phyloP scores from a whole-genome alignment of 2,797 vertebrate species.

The Natrix natrix region DNA sequence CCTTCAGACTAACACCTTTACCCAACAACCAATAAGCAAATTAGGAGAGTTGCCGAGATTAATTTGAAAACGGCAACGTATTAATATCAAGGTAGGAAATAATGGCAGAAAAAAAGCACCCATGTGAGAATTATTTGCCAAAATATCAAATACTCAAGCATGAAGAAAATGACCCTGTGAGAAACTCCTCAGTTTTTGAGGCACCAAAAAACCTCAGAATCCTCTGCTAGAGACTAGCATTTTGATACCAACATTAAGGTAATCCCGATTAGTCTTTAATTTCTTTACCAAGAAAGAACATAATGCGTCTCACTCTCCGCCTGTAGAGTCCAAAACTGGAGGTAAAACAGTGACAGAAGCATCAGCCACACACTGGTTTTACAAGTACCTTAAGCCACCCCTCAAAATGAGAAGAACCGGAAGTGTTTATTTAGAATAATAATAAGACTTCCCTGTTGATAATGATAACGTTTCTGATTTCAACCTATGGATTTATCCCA shows the following conservation, averaged over 20 bases:
- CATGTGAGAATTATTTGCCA: background rate
- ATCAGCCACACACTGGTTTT: background rate
- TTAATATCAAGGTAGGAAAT: background rate
- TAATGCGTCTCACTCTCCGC: background rate
- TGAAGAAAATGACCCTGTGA: background rate
- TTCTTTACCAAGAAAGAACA: background rate
- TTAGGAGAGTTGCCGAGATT: background rate
- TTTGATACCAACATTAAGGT: background rate
- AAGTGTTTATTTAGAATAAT: background rate
- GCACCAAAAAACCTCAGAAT: background rate
- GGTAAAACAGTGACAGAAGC: background rate
- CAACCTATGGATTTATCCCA: background rate
- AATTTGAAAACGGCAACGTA: too few species aligned
- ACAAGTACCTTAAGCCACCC: background rate
- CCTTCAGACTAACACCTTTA: background rate
- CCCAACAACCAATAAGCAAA: background rate
- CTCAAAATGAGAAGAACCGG: background rate
- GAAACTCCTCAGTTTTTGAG: background rate
- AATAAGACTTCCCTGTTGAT: background rate
- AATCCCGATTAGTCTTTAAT: background rate
- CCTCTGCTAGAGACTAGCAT: too few species aligned
- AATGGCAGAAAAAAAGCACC: background rate
- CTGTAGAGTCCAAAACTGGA: background rate
- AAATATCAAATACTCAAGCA: background rate
- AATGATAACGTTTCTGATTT: background rate